Evolutionary conservation across 2,113 vertebrate genomes (phyloP).

Genomic region (Anser brachyrhynchus): DNA sequence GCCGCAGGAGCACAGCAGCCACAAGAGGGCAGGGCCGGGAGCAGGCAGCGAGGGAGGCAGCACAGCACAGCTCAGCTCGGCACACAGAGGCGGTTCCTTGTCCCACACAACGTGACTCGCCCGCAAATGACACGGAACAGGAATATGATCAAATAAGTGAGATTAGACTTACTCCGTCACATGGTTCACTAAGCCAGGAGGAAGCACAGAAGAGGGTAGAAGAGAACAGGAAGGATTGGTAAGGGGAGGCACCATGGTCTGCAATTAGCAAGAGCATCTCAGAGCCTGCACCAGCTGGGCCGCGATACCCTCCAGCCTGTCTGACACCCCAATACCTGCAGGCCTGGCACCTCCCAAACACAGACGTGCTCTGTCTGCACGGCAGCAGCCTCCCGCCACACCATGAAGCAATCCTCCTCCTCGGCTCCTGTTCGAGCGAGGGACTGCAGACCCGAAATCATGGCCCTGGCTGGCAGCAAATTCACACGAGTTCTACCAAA

Average conservation of each 20-base stretch:
- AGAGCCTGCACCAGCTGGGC: neutral
- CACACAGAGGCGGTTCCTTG: neutral
- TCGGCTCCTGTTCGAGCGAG: too few species aligned
- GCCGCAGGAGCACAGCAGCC: constrained; percentile 31
- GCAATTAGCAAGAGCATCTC: neutral
- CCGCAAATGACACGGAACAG: neutral
- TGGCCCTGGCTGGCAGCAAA: neutral
- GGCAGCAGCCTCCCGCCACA: neutral
- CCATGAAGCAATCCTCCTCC: too few species aligned
- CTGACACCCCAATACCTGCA: neutral
- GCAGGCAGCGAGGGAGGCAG: neutral
- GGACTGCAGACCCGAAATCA: neutral
- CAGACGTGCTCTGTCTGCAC: neutral
- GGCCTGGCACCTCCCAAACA: neutral
- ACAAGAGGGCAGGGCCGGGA: constrained; percentile 50
- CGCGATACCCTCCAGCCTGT: fast-evolving
- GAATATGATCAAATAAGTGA: neutral
- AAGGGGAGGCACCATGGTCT: neutral
- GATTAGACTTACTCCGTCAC: constrained; percentile 32
- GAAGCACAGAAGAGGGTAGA: constrained; percentile 15
- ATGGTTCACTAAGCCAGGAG: constrained; percentile 39
- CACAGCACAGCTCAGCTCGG: neutral
- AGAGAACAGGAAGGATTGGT: constrained; percentile 20
- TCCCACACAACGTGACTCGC: neutral
- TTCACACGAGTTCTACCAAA: neutral